phyloP scores from a whole-genome alignment of 2,113 vertebrate genomes.

The Pundamilia nyererei region DNA sequence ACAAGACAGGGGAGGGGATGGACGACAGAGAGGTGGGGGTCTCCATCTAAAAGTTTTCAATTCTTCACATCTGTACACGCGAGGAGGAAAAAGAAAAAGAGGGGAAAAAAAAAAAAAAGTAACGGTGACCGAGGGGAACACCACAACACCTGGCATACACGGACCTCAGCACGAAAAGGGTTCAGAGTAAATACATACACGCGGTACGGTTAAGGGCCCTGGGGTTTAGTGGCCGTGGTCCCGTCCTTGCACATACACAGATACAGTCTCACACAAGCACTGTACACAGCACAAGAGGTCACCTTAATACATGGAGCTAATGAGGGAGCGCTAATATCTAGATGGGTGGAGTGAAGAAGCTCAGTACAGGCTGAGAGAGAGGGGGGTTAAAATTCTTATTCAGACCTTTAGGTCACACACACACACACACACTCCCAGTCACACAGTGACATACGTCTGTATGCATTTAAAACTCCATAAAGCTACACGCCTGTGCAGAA shows the following conservation, averaged over 20 bases:
- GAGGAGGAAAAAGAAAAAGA: constrained; percentile 25
- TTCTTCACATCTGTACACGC: constrained; percentile 92
- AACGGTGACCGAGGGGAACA: constrained; percentile 89
- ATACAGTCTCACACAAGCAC: constrained; percentile 97
- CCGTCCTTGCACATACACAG: constrained; percentile 81
- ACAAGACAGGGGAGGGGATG: constrained; percentile 40
- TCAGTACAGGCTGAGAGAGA: constrained; percentile 72
- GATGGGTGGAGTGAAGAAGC: constrained; percentile 76
- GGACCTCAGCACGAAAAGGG: constrained; percentile 81
- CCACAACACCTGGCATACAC: constrained; percentile 97
- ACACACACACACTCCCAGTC: constrained; percentile 33
- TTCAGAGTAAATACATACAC: constrained; percentile 83
- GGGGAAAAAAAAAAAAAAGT: accelerated
- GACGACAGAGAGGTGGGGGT: constrained; percentile 75
- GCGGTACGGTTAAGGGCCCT: constrained; percentile 60
- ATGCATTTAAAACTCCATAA: constrained; percentile 82
- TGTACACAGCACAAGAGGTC: constrained; percentile 95
- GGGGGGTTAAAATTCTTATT: constrained; percentile 72
- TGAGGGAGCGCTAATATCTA: constrained; percentile 81
- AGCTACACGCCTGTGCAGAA: constrained; percentile 85
- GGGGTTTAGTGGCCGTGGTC: constrained; percentile 37
- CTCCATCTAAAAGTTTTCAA: constrained; percentile 74
- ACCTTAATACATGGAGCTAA: constrained; percentile 89
- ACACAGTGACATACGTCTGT: constrained; percentile 78
- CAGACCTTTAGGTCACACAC: constrained; percentile 28